Percentiles rank a stretch among this genome's conserved stretches.
Conservation (phyloP, 1,140 invertebrate genomes). For the Drosophila nannoptera region DNA sequence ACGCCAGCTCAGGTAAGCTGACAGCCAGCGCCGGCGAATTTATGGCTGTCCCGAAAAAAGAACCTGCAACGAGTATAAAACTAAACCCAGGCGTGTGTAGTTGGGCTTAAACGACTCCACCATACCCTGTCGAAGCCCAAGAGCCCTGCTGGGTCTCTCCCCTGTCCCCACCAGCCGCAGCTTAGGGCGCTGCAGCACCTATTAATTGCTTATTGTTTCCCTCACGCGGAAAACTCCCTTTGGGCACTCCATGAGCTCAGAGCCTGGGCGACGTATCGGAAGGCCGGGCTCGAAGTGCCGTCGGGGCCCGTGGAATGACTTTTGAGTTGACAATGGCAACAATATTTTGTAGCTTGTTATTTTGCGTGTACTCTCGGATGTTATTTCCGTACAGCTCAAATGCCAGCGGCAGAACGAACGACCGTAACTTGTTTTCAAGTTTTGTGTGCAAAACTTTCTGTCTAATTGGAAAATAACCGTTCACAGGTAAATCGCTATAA, state of each 20-base stretch:
- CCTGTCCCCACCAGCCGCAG: too few species aligned
- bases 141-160: too few species aligned
- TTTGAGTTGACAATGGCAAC: slow-evolving; percentile 26
- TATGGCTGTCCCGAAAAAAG: slow-evolving; percentile 17
- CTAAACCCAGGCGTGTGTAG: not conserved
- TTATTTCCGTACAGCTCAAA: slow-evolving; percentile 4
- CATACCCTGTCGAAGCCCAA: not conserved
- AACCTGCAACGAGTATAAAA: not conserved
- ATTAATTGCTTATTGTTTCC: too few species aligned
- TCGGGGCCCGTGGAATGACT: slow-evolving; percentile 11
- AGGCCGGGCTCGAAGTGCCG: slow-evolving; percentile 4
- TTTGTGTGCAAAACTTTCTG: slow-evolving; percentile 1
- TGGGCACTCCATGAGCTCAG: too few species aligned
- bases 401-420: slow-evolving; percentile 5
- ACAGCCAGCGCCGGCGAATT: slow-evolving; percentile 17
- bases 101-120: not conserved
- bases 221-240: too few species aligned
- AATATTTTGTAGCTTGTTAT: slow-evolving; percentile 28
- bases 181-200: too few species aligned
- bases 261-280: not conserved
- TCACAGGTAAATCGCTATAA: not conserved
- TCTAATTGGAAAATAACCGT: slow-evolving; percentile 27
- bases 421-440: slow-evolving; percentile 14
- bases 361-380: slow-evolving; percentile 9
- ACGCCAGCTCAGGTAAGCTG: slow-evolving; percentile 72